Conservation (phyloP, 2,113 vertebrate genomes). For the Paradoxurus hermaphroditus region DNA sequence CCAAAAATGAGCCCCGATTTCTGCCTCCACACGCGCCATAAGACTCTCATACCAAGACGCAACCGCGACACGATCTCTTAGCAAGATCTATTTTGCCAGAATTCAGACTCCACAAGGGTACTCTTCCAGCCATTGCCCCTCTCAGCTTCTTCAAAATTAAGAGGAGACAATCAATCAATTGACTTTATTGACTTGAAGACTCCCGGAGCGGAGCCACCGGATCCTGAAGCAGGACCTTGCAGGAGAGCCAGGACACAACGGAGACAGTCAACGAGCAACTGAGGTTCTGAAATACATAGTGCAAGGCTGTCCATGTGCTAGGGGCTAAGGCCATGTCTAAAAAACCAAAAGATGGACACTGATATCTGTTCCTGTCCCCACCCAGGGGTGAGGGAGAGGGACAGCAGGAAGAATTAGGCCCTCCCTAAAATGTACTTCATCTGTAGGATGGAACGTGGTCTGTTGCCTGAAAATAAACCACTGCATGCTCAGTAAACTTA, state of each 20-base stretch:
- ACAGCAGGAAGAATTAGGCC: background rate
- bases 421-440: background rate
- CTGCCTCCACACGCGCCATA: background rate
- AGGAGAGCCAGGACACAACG: background rate
- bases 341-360: background rate
- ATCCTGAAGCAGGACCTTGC: background rate
- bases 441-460: background rate
- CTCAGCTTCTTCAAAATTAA: background rate
- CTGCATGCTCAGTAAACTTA: background rate
- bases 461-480: background rate
- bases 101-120: background rate
- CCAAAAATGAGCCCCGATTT: background rate
- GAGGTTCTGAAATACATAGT: background rate
- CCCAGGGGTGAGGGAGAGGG: background rate
- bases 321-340: background rate
- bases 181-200: background rate
- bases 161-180: background rate
- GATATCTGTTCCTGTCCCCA: background rate
- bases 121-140: background rate
- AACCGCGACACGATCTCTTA: background rate
- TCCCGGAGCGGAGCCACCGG: background rate
- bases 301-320: background rate
- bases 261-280: background rate
- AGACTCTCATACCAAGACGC: background rate
- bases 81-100: background rate